These are phyloP conservation scores for Plemyria rubiginata DNA, from an alignment of 2,888 invertebrate genomes.

Conservation along the genomic window DNA sequence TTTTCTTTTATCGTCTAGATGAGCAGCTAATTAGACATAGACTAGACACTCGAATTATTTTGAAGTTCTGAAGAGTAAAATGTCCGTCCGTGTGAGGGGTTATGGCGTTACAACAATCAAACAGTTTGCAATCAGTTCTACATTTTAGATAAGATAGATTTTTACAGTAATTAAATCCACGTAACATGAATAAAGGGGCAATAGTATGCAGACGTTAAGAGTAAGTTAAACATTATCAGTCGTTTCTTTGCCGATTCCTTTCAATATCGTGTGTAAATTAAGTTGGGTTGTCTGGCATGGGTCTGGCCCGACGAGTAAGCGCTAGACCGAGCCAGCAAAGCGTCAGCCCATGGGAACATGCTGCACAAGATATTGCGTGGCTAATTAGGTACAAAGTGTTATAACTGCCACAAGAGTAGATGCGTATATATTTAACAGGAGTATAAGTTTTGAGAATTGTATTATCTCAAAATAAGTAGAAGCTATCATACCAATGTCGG, in stretches of 20 bases:
- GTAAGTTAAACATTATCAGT: constrained; percentile 28
- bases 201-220: too few relatives aligned
- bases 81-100: too few relatives aligned
- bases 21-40: too few relatives aligned
- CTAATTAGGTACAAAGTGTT: constrained; percentile 30
- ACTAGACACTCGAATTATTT: not conserved
- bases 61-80: not conserved
- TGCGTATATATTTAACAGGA: too few relatives aligned
- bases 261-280: constrained; percentile 29
- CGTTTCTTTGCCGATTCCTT: constrained; percentile 34
- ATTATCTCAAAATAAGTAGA: too few relatives aligned
- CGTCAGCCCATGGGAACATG: constrained; percentile 63
- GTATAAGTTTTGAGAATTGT: too few relatives aligned
- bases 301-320: constrained; percentile 73
- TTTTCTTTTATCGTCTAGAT: constrained; percentile 11
- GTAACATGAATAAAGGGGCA: too few relatives aligned
- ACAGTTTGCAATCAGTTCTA: not conserved
- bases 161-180: too few relatives aligned
- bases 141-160: too few relatives aligned
- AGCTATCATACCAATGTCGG: too few relatives aligned
- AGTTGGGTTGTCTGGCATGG: constrained; percentile 32
- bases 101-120: not conserved
- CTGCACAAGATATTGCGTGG: constrained; percentile 50
- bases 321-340: constrained; percentile 54
- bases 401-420: too few relatives aligned